Conservation (phyloP, 2,888 invertebrate genomes). For the Anthrax anthrax region DNA sequence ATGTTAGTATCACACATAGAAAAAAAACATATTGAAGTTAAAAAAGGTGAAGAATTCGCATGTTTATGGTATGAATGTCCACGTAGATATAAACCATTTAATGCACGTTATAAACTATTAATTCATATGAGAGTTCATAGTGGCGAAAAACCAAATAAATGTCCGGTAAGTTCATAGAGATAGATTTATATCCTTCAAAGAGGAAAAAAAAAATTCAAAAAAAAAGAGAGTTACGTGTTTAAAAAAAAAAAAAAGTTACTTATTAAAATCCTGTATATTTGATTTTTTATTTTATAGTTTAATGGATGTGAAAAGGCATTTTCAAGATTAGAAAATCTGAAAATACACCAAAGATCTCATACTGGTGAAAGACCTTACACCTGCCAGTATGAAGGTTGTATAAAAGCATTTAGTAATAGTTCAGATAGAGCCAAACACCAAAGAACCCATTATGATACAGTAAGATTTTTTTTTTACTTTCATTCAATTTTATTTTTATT, state of each 20-base stretch:
- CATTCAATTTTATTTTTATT: background rate
- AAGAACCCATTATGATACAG: slow-evolving; percentile 94
- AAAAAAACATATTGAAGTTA: slow-evolving; percentile 75
- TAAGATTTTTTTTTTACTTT: slow-evolving; percentile 34
- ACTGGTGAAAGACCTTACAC: slow-evolving; percentile 94
- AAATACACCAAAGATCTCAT: slow-evolving; percentile 91
- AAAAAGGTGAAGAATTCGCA: slow-evolving; percentile 75
- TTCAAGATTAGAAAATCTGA: slow-evolving; percentile 90
- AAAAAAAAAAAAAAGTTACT: no score
- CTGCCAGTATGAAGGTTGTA: slow-evolving; percentile 83
- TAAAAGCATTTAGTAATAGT: slow-evolving; percentile 96
- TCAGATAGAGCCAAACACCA: slow-evolving; percentile 98
- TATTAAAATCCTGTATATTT: no score
- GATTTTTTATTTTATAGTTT: slow-evolving; percentile 44
- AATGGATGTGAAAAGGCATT: slow-evolving; percentile 90
- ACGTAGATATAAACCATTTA: slow-evolving; percentile 78
- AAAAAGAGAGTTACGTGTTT: no score
- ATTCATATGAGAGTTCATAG: slow-evolving; percentile 97
- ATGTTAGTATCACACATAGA: slow-evolving; percentile 73
- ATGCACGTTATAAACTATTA: slow-evolving; percentile 92
- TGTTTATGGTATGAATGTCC: slow-evolving; percentile 92
- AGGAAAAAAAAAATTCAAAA: no score
- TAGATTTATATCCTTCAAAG: no score
- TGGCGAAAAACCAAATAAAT: slow-evolving; percentile 95
- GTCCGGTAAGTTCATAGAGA: slow-evolving; percentile 60